Conservation (phyloP, 2,113 vertebrate species). For the Rallus limicola region DNA sequence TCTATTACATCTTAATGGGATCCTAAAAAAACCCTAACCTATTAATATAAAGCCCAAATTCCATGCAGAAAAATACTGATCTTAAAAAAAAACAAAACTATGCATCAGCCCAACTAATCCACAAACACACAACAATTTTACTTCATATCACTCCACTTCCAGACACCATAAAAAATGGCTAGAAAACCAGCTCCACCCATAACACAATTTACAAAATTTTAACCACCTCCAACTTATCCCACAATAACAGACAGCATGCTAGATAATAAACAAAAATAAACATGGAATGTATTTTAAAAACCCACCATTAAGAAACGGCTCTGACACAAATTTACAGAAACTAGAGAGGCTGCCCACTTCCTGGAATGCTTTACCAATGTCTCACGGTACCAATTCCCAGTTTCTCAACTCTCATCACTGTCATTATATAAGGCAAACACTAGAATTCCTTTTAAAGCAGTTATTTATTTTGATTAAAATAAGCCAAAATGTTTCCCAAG, state of each 20-base stretch:
- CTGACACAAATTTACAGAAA: neutral
- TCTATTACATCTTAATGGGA: neutral
- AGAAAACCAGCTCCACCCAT: neutral
- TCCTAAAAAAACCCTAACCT: neutral
- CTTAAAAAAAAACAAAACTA: neutral
- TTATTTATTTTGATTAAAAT: constrained; percentile 22
- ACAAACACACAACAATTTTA: neutral
- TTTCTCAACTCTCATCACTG: neutral
- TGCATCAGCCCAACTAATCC: neutral
- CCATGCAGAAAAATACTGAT: neutral
- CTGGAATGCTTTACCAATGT: neutral
- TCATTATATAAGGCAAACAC: neutral
- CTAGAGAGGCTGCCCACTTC: neutral
- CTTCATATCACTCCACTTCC: neutral
- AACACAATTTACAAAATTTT: neutral
- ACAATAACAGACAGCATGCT: neutral
- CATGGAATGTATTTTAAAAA: neutral
- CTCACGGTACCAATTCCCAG: constrained; percentile 4
- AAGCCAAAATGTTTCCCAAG: constrained; percentile 24
- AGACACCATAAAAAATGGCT: neutral
- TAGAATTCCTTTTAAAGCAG: neutral
- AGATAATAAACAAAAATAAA: neutral
- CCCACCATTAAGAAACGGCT: neutral
- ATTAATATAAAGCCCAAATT: neutral
- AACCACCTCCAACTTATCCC: neutral